Evolutionary conservation across 2,888 invertebrate genomes (phyloP).

Genomic region (Agelastica alni): DNA sequence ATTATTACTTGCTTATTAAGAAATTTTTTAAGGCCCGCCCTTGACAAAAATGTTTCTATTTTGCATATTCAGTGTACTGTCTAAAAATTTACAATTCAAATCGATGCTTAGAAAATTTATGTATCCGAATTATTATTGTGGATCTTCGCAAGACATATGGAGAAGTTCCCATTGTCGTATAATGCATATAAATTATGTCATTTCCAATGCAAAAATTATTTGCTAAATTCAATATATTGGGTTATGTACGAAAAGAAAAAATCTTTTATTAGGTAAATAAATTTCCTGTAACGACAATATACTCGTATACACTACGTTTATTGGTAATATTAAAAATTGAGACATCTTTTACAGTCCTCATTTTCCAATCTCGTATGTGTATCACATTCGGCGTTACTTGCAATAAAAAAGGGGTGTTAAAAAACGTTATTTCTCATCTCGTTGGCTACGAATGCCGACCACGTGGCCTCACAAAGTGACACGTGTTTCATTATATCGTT

Average conservation of each 20-base stretch:
- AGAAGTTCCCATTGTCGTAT: constrained; percentile 29
- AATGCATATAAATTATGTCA: constrained; percentile 21
- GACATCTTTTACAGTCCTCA: neutral
- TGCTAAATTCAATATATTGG: too few species aligned
- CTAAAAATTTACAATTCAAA: constrained; percentile 52
- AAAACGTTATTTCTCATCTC: constrained; percentile 57
- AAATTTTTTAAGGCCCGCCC: too few species aligned
- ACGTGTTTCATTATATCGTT: constrained; percentile 51
- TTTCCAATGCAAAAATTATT: constrained; percentile 1
- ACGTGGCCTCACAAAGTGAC: constrained; percentile 53
- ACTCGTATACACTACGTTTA: too few species aligned
- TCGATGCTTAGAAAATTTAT: constrained; percentile 34
- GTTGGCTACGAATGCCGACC: constrained; percentile 52
- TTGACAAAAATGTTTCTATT: constrained; percentile 39
- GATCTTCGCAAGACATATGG: constrained; percentile 31
- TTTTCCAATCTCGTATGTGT: constrained; percentile 5
- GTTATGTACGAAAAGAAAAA: too few species aligned
- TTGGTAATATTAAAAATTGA: too few species aligned
- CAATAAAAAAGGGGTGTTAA: constrained; percentile 49
- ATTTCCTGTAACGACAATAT: too few species aligned
- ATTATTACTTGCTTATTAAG: too few species aligned
- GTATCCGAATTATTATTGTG: constrained; percentile 35
- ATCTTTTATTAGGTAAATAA: too few species aligned
- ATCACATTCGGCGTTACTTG: constrained; percentile 26
- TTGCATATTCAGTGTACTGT: constrained; percentile 48